Base-by-base conservation (phyloP, 2,888 invertebrate genomes). In the Creontiades dilutus region DNA sequence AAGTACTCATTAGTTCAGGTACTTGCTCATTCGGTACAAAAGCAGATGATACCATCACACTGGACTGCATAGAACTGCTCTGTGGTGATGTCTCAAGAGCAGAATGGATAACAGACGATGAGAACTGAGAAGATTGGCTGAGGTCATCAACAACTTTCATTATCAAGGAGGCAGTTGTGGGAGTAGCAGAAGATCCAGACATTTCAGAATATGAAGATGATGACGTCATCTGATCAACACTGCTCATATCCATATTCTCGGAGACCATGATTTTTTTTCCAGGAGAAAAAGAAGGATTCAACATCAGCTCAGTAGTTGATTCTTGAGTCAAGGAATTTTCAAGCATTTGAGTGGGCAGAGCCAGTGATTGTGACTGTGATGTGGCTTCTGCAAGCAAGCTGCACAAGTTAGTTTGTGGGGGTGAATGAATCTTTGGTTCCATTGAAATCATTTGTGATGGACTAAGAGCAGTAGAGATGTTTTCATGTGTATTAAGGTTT, bases 61-160 rank as follows among this genome's bases (percentile, higher is more conserved):
- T 28, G 16, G 75, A 14, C 87, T 52, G 48, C 55, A 85, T 85
- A 12, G 78, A 28, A 28, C 55, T 88, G 27, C 9, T 55, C 46
- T 80, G 57, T 76, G 80, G 13, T 11, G 89, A 68, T 16, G 80
- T 11, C 14, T 78, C 61, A 16, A 82, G 46, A 16, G 61, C n/a
- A 13, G 89, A 23, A 27, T 82, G 89, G 9, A 89, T 82, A 16
- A 61, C 61, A 3, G 47, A 46, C 11, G 89, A 80, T 7, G 57
- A 37, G 47, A 81, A 89, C n/a, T 52, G 55, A 55, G 80, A 55
- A 11, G 76, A 28, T 46, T 89, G 89, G 19, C 52, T 82, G n/a
- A 89, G 37, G 28, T 28, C 82, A 47, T 89, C 82, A n/a, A 89
- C 82, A 46, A 89, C 89, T 27, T 81, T 82, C 82, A 82, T 89